Percentiles rank a stretch among this genome's conserved stretches.
phyloP scores from a whole-genome alignment of 2,888 invertebrate genomes.

The Heliconius erato region DNA sequence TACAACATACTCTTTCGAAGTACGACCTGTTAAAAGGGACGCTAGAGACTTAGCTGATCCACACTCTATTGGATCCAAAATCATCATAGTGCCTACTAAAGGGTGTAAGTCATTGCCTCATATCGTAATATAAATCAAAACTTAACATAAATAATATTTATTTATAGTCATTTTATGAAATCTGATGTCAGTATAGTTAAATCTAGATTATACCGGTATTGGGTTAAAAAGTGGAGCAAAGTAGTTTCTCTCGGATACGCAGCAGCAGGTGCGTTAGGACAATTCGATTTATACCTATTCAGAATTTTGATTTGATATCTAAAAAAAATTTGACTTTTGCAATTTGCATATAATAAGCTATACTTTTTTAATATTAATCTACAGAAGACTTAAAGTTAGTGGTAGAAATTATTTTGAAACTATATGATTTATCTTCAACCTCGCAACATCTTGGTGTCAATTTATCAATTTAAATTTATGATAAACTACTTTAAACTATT shows the following conservation, averaged over 20 bases:
- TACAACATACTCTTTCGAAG: constrained; percentile 92
- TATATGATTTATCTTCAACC: not conserved
- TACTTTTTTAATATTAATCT: not conserved
- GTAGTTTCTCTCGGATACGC: constrained; percentile 34
- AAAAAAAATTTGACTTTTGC: not conserved
- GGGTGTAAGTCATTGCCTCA: constrained; percentile 88
- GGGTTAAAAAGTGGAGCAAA: constrained; percentile 27
- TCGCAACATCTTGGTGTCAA: not conserved
- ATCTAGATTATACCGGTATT: constrained; percentile 21
- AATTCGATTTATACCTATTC: constrained; percentile 24
- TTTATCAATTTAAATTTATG: not conserved
- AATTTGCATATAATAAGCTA: not conserved
- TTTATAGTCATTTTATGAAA: not conserved
- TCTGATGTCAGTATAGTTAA: not conserved
- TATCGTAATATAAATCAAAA: not conserved
- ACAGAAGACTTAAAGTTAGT: not conserved
- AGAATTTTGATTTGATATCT: constrained; percentile 34
- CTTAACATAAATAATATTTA: not conserved
- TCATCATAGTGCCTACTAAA: constrained; percentile 92
- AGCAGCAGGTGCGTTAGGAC: constrained; percentile 22
- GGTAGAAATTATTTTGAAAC: not conserved
- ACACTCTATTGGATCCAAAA: constrained; percentile 87
- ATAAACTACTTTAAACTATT: not conserved
- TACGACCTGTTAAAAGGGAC: constrained; percentile 86
- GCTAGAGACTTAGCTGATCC: constrained; percentile 82